Conservation (phyloP, 2,113 vertebrate species). For the Notarius lentiginosus region DNA sequence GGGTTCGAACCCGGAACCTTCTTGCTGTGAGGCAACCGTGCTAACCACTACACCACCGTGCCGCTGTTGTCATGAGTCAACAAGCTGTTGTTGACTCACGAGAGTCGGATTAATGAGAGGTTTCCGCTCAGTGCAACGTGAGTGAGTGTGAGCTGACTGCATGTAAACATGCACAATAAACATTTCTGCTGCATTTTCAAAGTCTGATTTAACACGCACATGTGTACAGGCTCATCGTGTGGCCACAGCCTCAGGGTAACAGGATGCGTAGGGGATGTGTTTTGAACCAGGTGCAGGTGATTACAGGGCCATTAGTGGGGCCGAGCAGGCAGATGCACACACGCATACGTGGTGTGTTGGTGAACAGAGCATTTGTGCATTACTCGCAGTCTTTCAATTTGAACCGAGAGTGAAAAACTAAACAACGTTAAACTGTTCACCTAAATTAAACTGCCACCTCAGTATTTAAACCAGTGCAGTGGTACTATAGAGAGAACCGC, state of each 20-base stretch:
- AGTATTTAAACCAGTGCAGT: background rate
- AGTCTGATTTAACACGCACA: slow-evolving; percentile 6
- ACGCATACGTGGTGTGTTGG: background rate
- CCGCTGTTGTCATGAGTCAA: too few species aligned
- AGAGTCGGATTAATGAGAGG: slow-evolving; percentile 28
- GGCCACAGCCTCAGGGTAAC: background rate
- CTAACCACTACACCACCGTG: too few species aligned
- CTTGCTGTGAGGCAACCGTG: too few species aligned
- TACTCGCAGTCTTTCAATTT: too few species aligned
- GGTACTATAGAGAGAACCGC: background rate
- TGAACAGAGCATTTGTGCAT: background rate
- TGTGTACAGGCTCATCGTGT: background rate
- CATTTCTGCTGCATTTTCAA: background rate
- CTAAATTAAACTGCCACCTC: background rate
- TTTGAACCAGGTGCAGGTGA: slow-evolving; percentile 19
- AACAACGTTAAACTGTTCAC: background rate
- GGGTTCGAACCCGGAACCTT: too few species aligned
- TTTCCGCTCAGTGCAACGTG: slow-evolving; percentile 10
- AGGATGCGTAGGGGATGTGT: slow-evolving; percentile 26
- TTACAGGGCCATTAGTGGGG: background rate
- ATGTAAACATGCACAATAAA: background rate
- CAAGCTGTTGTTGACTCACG: background rate
- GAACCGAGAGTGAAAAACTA: background rate
- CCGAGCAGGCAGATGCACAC: background rate
- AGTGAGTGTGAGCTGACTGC: background rate